Evolutionary conservation across 2,797 vertebrate genomes (phyloP).

Genomic region (Champsocephalus gunnari): DNA sequence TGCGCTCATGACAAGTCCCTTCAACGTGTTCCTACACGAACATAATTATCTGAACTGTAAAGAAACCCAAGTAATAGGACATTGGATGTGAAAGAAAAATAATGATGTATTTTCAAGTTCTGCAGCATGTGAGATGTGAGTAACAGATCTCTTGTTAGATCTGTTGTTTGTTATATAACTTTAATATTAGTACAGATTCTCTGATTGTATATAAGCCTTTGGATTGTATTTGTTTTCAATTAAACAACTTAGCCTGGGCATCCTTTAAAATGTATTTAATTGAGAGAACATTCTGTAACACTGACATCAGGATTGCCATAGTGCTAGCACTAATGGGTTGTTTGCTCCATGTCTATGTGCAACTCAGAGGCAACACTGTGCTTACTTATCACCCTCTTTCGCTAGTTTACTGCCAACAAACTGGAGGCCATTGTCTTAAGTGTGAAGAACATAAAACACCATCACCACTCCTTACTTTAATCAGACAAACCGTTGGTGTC

Average conservation of each 20-base stretch:
- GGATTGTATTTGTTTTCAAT: background rate
- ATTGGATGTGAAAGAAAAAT: background rate
- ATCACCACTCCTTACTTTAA: background rate
- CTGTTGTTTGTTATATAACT: background rate
- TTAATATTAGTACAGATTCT: background rate
- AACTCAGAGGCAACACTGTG: background rate
- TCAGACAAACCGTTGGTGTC: background rate
- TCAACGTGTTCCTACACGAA: background rate
- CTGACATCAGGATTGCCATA: background rate
- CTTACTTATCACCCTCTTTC: background rate
- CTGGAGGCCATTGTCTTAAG: slow-evolving; percentile 1
- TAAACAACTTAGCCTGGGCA: background rate
- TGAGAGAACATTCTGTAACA: background rate
- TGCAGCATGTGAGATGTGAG: background rate
- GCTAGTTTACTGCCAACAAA: slow-evolving; percentile 7
- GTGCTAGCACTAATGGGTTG: background rate
- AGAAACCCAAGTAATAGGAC: background rate
- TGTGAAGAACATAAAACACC: background rate
- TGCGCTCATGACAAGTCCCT: no score
- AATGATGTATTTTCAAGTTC: background rate
- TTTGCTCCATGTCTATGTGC: background rate
- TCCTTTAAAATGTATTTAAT: background rate
- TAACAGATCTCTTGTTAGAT: no score
- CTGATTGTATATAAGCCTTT: background rate
- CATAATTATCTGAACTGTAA: background rate